A percentile compares a stretch with the other conserved stretches of the same genome.
Evolutionary conservation across 2,113 vertebrate genomes (phyloP).

Genomic region (Gulo gulo): DNA sequence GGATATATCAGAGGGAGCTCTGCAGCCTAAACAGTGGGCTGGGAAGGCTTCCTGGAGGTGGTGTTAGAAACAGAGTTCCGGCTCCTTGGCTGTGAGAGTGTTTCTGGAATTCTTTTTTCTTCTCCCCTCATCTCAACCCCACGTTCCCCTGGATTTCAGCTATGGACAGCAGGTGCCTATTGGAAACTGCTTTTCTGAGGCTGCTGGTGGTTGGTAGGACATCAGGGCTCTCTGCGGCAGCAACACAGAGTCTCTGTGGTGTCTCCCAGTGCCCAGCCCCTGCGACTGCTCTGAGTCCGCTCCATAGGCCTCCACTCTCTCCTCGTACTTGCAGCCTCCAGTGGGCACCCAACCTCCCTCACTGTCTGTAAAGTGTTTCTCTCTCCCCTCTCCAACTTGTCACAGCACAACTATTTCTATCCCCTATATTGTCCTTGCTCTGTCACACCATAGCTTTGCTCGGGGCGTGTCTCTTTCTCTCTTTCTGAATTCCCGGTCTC

Average conservation of each 20-base stretch:
- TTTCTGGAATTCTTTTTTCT: not conserved
- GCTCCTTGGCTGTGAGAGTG: not conserved
- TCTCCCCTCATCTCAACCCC: not conserved
- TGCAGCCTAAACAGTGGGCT: not conserved
- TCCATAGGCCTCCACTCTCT: no score
- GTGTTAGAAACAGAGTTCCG: not conserved
- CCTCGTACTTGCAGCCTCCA: not conserved
- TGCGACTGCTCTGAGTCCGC: not conserved
- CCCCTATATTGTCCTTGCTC: not conserved
- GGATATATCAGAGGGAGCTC: not conserved
- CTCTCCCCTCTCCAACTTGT: not conserved
- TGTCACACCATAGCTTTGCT: not conserved
- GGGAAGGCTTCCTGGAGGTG: conserved; percentile 29
- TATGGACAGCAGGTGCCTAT: not conserved
- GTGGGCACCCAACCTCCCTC: not conserved
- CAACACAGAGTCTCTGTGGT: not conserved
- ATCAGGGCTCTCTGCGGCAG: not conserved
- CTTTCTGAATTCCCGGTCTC: not conserved
- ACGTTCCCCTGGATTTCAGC: not conserved
- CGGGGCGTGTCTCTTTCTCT: not conserved
- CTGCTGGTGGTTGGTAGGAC: not conserved
- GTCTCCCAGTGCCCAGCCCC: rapidly evolving
- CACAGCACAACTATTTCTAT: not conserved
- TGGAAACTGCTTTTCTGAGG: not conserved
- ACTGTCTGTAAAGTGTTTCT: not conserved